These are phyloP conservation scores for Parnassius mnemosyne DNA, from an alignment of 2,888 invertebrate species.

Conservation along the genomic window DNA sequence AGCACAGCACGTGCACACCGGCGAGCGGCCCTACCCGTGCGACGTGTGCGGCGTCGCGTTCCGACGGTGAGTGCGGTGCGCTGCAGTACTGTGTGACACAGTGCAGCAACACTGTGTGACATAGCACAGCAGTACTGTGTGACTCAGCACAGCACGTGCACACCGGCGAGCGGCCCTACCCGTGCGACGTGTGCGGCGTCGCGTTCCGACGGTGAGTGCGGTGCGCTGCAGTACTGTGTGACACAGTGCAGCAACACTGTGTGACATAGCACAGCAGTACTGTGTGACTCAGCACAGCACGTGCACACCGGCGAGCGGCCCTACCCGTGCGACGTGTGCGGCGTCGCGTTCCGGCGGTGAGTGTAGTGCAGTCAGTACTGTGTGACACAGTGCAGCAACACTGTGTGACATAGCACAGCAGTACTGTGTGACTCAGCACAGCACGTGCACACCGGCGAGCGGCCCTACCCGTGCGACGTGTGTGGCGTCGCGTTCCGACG, in stretches of 20 bases:
- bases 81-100: conserved; percentile 26
- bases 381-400: conserved; percentile 40
- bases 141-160: conserved; percentile 49
- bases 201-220: conserved; percentile 36
- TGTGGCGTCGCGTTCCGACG: conserved; percentile 17
- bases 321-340: conserved; percentile 47
- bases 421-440: conserved; percentile 38
- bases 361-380: conserved; percentile 25
- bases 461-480: conserved; percentile 25
- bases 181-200: conserved; percentile 26
- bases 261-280: conserved; percentile 1
- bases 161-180: conserved; percentile 43
- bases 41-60: conserved; percentile 55
- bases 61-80: conserved; percentile 44
- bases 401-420: conserved; percentile 46
- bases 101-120: conserved; percentile 46
- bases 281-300: conserved; percentile 20
- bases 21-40: conserved; percentile 40
- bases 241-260: conserved; percentile 11
- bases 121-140: conserved; percentile 40
- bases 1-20: conserved; percentile 11
- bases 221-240: no score
- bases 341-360: conserved; percentile 54
- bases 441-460: conserved; percentile 54
- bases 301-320: conserved; percentile 27